Evolutionary conservation across 2,888 invertebrate genomes (phyloP), one percentile per base, ranked within the genome.

Genomic region (Meandrusa payeni): DNA sequence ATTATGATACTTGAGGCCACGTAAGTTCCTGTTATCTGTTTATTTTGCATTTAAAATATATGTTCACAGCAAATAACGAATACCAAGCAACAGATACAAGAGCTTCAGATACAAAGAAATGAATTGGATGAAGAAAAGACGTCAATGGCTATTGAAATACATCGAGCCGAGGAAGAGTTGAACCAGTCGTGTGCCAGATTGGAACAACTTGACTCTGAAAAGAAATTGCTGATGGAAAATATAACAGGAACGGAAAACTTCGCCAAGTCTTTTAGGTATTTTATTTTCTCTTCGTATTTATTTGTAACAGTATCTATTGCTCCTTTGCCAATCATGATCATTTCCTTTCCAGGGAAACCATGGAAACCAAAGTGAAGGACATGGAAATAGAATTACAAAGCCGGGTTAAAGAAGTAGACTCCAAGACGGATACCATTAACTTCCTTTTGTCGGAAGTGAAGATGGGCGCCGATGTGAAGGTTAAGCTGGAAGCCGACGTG

Each of bases 401-500:
- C 0, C 57, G 59, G 33, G 57, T 65, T 7, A 57, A 58, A 15
- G 71, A 71, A 4, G 41, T 70, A 9, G 59, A 61, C 37, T 51
- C 50, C 0, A 66, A 67, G 19, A 56, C 61, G 0, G 47, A 51
- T 1, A 58, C 69, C 1, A 64, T 71, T 33, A 53, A 54, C 7
- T 56, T 63, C 5, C 56, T 77, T 6, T 71, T 70, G 66, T 57
- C 59, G 0, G 69, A 75, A 20, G 53, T 74, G 10, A 59, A 64
- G 37, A 52, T 41, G 2, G 59, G 56, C 5, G 52, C 58, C 0
- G 68, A 71, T 13, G 52, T 57, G 1, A 51, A 59, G 2, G 57
- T 55, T 5, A 60, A 59, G 9, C 40, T 59, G 3, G 66, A 69
- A 32, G 52, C 23, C 1, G 46, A 47, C 6, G 46, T 70, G 23